A percentile compares a stretch with the other conserved stretches of the same genome.
Evolutionary conservation across 2,113 vertebrate genomes (phyloP).

Genomic region (Plestiodon gilberti): DNA sequence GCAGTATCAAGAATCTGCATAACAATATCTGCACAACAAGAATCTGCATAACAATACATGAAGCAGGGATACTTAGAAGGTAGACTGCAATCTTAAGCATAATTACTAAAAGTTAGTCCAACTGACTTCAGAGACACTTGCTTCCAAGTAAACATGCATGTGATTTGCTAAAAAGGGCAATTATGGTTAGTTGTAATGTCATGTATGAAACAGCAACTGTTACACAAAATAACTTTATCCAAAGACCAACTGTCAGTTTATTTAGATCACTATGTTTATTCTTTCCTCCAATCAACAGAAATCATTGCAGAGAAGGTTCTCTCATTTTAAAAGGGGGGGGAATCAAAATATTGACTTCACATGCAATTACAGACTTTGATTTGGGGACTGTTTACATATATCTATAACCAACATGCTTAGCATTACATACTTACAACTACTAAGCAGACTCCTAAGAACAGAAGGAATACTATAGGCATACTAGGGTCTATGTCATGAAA

Average conservation of each 20-base stretch:
- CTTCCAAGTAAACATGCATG: background rate
- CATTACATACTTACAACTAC: slow-evolving; percentile 6
- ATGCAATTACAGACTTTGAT: background rate
- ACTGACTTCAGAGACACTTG: background rate
- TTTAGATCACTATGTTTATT: background rate
- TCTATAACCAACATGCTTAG: background rate
- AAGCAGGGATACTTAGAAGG: background rate
- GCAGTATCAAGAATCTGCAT: background rate
- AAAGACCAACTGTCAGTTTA: background rate
- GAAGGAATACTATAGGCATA: background rate
- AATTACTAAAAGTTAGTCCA: background rate
- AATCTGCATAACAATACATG: background rate
- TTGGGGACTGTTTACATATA: background rate
- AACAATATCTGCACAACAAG: no score
- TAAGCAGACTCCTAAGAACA: background rate
- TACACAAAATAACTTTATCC: background rate
- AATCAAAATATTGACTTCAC: slow-evolving; percentile 3
- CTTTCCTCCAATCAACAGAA: background rate
- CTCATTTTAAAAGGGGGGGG: slow-evolving; percentile 15
- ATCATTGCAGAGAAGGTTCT: background rate
- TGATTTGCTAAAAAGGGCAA: background rate
- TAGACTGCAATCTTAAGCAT: background rate
- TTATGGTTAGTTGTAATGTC: background rate
- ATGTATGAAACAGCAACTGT: background rate
- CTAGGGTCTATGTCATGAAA: background rate